Conservation (phyloP, 2,888 invertebrate species). For the Sabatieria punctata region DNA sequence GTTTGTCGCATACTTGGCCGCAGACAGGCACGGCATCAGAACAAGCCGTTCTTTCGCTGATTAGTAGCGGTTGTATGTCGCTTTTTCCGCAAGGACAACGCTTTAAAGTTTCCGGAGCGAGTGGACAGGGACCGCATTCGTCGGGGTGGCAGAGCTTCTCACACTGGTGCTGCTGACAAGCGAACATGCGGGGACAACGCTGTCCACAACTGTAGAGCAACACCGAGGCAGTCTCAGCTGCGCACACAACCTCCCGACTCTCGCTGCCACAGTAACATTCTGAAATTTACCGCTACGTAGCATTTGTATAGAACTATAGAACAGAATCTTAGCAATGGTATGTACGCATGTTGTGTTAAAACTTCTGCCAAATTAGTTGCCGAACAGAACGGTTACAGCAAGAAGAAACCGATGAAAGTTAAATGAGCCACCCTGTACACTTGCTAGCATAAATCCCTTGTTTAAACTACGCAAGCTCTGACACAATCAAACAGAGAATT, state of each 20-base stretch:
- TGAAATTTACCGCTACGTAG: no score
- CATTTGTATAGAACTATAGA: no score
- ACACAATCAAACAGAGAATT: no score
- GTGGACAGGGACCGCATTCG: conserved; percentile 47
- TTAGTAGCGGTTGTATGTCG: conserved; percentile 30
- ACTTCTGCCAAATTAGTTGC: no score
- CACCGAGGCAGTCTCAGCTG: conserved; percentile 37
- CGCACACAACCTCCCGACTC: conserved; percentile 46
- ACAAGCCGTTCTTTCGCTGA: conserved; percentile 45
- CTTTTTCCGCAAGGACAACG: conserved; percentile 61
- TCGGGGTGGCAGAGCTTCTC: conserved; percentile 50
- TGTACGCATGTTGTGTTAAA: no score
- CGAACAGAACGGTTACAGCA: no score
- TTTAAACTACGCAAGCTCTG: no score
- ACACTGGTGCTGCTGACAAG: conserved; percentile 48
- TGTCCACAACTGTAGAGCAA: conserved; percentile 36
- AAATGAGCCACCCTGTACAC: no score
- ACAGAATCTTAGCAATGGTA: no score
- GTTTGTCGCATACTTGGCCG: conserved; percentile 49
- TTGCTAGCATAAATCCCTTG: no score
- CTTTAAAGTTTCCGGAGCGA: conserved; percentile 45
- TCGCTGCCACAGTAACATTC: conserved; percentile 54
- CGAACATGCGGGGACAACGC: conserved; percentile 22
- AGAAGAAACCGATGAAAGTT: no score
- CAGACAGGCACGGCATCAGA: conserved; percentile 66